Conservation (phyloP, 1,140 invertebrate species). For the Paramacrobiotus metropolitanus region DNA sequence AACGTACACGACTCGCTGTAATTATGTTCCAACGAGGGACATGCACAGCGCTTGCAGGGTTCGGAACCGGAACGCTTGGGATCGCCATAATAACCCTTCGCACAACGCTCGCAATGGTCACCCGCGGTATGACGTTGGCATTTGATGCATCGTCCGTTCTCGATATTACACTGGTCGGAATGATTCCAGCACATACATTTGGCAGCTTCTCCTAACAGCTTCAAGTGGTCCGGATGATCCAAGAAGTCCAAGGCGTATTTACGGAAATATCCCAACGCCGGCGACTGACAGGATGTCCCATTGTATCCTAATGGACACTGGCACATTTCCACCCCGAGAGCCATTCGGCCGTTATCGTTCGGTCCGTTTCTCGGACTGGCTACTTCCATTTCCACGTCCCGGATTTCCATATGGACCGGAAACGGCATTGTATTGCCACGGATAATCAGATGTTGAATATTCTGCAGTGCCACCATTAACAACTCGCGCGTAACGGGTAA, state of each 20-base stretch:
- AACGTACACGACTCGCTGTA: slow-evolving; percentile 13
- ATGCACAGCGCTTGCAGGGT: slow-evolving; percentile 42
- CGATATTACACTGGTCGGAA: slow-evolving; percentile 48
- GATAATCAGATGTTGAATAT: slow-evolving; percentile 51
- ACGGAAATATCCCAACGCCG: slow-evolving; percentile 57
- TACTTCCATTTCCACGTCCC: slow-evolving; percentile 54
- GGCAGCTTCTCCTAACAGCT: slow-evolving; percentile 49
- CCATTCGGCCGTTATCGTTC: slow-evolving; percentile 25
- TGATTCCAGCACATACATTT: slow-evolving; percentile 59
- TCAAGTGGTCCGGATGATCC: slow-evolving; percentile 33
- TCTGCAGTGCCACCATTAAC: slow-evolving; percentile 68
- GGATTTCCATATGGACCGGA: background rate
- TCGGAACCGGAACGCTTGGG: slow-evolving; percentile 25
- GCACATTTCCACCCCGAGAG: slow-evolving; percentile 63
- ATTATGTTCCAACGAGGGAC: slow-evolving; percentile 33
- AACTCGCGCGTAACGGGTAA: slow-evolving; percentile 39
- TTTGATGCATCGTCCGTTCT: slow-evolving; percentile 51
- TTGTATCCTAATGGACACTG: slow-evolving; percentile 52
- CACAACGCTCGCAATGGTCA: slow-evolving; percentile 44
- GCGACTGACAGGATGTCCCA: slow-evolving; percentile 59
- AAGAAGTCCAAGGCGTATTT: slow-evolving; percentile 31
- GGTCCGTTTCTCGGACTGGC: slow-evolving; percentile 34
- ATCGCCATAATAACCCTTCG: slow-evolving; percentile 57
- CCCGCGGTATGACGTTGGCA: slow-evolving; percentile 27
- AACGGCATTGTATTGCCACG: slow-evolving; percentile 28